Base-by-base conservation (phyloP, 2,888 invertebrate genomes). In the Glaucopsyche alexis region DNA sequence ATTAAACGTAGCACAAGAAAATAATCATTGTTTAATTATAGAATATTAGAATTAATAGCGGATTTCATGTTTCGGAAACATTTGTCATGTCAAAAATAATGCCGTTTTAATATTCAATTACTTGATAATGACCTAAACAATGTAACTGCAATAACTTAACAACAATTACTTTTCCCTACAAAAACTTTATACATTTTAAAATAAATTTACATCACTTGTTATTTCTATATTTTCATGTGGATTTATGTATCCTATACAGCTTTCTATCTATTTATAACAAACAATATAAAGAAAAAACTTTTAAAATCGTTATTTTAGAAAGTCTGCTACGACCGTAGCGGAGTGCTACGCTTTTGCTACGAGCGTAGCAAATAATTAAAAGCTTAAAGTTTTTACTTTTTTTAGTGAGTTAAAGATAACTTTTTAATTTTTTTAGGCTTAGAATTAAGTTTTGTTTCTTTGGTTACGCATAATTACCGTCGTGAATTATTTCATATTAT, bases 301-400 rank as follows among this genome's bases (percentile, higher is more conserved):
- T 7, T 19, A 7, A 6, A 14, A 60, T 14, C 13, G 1, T 60
- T 60, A 60, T 60, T 60, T 60, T 38, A 29, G 14, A 13, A 60
- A 38, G 13, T 11, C 7, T 47, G 69, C 69, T 70, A 70, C 69
- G 69, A 49, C 38, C 49, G 52, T 72, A 47, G 72, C 66, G 42
- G 16, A 1, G n/a, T n/a, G n/a, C 66, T 66, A 66, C 66, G 42
- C 3, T 40, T 4, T 66, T 60, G 60, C 38, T 60, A 60, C 60
- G 60, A 60, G 29, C 29, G 60, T 60, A 38, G 60, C 14, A 60
- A 6, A 14, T 16, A 60, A 11, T 9, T 7, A 60, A 60, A 38
- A 60, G 29, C 29, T 29, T 29, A 29, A 29, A 29, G 29, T 42
- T 42, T 42, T 42, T 42, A 42, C 11, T 8, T 47, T 9, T 47